These are phyloP conservation scores for Folsomia candida DNA, from an alignment of 2,888 invertebrate genomes.

Conservation along the genomic window DNA sequence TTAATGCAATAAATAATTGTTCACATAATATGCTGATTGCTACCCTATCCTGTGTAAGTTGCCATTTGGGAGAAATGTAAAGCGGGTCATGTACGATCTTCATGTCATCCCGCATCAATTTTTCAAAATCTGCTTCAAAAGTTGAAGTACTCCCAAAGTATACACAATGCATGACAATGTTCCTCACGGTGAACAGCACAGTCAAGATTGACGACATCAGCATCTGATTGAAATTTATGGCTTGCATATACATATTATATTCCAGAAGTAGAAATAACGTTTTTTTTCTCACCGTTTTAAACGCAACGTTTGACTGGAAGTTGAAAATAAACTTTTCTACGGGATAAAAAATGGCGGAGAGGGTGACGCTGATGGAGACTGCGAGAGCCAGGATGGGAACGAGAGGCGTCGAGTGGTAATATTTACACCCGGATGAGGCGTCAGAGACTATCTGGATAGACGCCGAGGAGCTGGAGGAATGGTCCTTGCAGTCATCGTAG, in stretches of 20 bases:
- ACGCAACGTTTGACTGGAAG: background rate
- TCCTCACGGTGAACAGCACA: background rate
- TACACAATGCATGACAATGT: background rate
- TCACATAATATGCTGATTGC: too few species aligned
- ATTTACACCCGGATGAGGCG: background rate
- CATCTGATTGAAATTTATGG: background rate
- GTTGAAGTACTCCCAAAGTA: background rate
- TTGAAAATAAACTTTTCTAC: background rate
- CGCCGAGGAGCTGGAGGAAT: background rate
- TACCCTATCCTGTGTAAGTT: constrained; percentile 17
- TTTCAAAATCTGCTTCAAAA: background rate
- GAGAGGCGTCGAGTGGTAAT: background rate
- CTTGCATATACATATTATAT: background rate
- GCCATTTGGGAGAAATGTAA: constrained; percentile 13
- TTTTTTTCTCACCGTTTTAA: background rate
- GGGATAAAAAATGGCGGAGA: background rate
- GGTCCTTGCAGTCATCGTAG: constrained; percentile 21
- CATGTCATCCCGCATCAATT: constrained; percentile 12
- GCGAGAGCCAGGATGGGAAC: background rate
- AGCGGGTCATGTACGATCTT: background rate
- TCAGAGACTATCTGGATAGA: background rate
- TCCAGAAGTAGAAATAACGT: background rate
- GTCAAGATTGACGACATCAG: background rate
- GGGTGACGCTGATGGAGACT: background rate
- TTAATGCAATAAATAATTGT: too few species aligned